Base-by-base conservation (phyloP, 2,797 vertebrate genomes). In the Ataeniobius toweri region DNA sequence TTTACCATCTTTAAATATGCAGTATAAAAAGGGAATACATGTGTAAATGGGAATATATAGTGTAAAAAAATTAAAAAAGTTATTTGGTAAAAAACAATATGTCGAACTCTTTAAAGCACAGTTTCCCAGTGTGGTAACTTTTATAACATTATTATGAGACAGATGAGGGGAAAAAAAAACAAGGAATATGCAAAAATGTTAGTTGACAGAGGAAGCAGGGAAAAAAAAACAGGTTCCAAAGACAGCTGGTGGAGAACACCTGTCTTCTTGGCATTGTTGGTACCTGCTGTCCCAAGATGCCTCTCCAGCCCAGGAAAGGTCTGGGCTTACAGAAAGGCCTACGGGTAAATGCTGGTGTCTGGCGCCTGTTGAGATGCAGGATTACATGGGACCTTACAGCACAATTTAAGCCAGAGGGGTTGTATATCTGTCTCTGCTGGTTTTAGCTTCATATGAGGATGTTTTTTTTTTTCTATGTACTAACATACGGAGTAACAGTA, bases 191-290 rank as follows among this genome's bases (percentile, higher is more conserved):
- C 69, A 85, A 80, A 56, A 85, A 76, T 87, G 81, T 79, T 80
- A 88, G 71, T 83, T 85, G 74, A 91, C 76, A 73, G 61, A 86
- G 68, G 65, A 76, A 70, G 67, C 41, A 26, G 26, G 6, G 26
- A 69, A 46, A 16, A n/a, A 56, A 83, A 36, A 83, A 87, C 87
- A 86, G 76, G 56, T 86, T 85, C 85, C 72, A 74, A 63, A 81
- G 91, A 91, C 94, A 95, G 94, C 93, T 95, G 94, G 94, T 91
- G 84, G 77, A 78, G 86, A 94, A 92, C 94, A 95, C 92, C 94
- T 95, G 94, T 91, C 91, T 93, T 88, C 89, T 93, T 92, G 89
- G 90, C 90, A 92, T 85, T 83, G 89, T 88, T 86, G 87, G 83
- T 87, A 85, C 87, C 88, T 91, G 79, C 76, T 53, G 85, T 94